A percentile compares a stretch with the other conserved stretches of the same genome.
Evolutionary conservation across 2,888 invertebrate species (phyloP).

Genomic region (Pheosia gnoma): DNA sequence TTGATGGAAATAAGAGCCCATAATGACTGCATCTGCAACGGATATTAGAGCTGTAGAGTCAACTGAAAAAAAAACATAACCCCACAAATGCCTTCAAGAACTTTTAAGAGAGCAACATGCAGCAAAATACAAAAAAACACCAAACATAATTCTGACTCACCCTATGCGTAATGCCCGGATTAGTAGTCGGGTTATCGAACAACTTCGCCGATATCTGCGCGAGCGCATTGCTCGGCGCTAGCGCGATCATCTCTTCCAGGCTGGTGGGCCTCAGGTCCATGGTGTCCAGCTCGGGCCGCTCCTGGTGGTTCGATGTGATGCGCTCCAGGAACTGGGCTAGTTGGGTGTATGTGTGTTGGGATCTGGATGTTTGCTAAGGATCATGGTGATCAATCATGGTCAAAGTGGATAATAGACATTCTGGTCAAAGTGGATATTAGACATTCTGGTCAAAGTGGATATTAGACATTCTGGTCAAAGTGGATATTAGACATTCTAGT

Average conservation of each 20-base stretch:
- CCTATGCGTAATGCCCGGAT: slow-evolving; percentile 72
- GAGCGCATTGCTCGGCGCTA: slow-evolving; percentile 59
- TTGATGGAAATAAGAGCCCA: too few species aligned
- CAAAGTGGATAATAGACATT: background rate
- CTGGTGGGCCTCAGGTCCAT: slow-evolving; percentile 61
- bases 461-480: background rate
- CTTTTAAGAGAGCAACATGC: too few species aligned
- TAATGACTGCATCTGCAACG: too few species aligned
- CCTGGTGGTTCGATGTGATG: slow-evolving; percentile 83
- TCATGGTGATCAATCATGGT: background rate
- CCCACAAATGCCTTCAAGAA: too few species aligned
- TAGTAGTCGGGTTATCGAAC: slow-evolving; percentile 69
- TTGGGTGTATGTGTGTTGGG: slow-evolving; percentile 91
- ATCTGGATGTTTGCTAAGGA: slow-evolving; percentile 70
- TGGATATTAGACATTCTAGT: background rate
- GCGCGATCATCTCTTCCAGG: slow-evolving; percentile 68
- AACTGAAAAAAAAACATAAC: too few species aligned
- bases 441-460: background rate
- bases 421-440: background rate
- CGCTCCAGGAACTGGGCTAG: slow-evolving; percentile 90
- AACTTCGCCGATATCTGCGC: slow-evolving; percentile 63
- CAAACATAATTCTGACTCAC: slow-evolving; percentile 49
- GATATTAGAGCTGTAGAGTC: too few species aligned
- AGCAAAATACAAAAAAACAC: background rate
- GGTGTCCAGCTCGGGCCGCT: slow-evolving; percentile 55